These are phyloP conservation scores for Laothoe populi DNA, from an alignment of 2,888 invertebrate species.

Conservation along the genomic window DNA sequence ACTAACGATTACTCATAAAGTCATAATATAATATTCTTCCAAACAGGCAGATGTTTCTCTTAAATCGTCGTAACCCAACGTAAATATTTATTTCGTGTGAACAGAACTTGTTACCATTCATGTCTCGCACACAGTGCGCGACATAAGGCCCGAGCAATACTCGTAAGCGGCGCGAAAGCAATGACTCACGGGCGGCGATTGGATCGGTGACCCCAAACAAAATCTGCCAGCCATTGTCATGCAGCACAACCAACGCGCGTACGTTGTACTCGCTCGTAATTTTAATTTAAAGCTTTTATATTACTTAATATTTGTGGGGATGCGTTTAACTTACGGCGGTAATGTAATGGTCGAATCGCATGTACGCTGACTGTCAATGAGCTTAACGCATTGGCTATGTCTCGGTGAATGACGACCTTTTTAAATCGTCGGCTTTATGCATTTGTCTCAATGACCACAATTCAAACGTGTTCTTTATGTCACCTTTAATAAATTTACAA, in stretches of 20 bases:
- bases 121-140: constrained; percentile 40
- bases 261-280: background rate
- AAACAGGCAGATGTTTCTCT: background rate
- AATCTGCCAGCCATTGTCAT: constrained; percentile 45
- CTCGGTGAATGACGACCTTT: background rate
- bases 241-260: constrained; percentile 25
- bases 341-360: background rate
- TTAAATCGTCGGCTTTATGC: background rate
- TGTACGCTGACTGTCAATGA: background rate
- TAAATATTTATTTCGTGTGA: background rate
- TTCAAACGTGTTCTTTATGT: background rate
- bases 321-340: constrained; percentile 8
- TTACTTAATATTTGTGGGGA: constrained; percentile 2
- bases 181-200: constrained; percentile 47
- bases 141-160: constrained; percentile 41
- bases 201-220: constrained; percentile 53
- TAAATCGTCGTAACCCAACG: background rate
- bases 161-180: constrained; percentile 50
- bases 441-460: constrained; percentile 6
- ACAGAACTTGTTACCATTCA: constrained; percentile 43
- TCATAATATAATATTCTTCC: background rate
- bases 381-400: too few relatives aligned
- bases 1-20: too few relatives aligned
- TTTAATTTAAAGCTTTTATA: constrained; percentile 17
- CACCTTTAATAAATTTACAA: background rate